Percentiles rank a stretch among this genome's conserved stretches.
These are phyloP conservation scores for Cremastinae sp. DNA, from an alignment of 2,888 invertebrate genomes.

Conservation along the genomic window DNA sequence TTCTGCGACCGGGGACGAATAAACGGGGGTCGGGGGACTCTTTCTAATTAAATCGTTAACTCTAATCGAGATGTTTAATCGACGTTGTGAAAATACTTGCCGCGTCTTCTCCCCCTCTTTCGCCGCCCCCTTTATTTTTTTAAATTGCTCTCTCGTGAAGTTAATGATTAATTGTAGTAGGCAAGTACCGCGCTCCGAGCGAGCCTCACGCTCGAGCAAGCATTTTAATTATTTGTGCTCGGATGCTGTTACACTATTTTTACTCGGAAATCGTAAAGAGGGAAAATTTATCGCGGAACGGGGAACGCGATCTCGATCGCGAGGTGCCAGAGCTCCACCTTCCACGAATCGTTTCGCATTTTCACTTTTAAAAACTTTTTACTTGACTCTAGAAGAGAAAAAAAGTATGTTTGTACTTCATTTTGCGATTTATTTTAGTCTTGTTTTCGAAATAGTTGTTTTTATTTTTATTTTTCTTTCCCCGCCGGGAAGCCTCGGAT, in stretches of 20 bases:
- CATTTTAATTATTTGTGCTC: constrained; percentile 13
- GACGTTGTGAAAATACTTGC: constrained; percentile 47
- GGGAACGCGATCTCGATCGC: constrained; percentile 21
- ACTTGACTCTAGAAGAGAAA: too few relatives aligned
- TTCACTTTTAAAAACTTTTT: constrained; percentile 40
- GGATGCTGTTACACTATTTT: constrained; percentile 18
- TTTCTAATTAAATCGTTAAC: constrained; percentile 52
- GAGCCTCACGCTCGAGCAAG: background rate
- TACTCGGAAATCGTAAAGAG: constrained; percentile 38
- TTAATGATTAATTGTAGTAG: constrained; percentile 38
- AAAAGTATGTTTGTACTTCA: too few relatives aligned
- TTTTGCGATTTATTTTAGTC: too few relatives aligned
- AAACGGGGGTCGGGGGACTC: constrained; percentile 34
- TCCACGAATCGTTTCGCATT: constrained; percentile 60
- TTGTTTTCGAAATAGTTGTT: too few relatives aligned
- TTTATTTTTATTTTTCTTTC: constrained; percentile 19
- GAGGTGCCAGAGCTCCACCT: constrained; percentile 22
- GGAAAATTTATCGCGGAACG: constrained; percentile 20
- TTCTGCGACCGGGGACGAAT: constrained; percentile 29
- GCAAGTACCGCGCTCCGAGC: constrained; percentile 9
- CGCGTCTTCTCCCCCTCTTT: background rate
- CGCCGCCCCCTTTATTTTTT: background rate
- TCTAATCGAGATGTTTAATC: constrained; percentile 51
- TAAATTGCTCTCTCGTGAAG: background rate
- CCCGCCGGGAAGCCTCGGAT: constrained; percentile 37